Evolutionary conservation across 2,888 invertebrate genomes (phyloP), one percentile per base, ranked within the genome.

Genomic region (Petrophora chlorosata): DNA sequence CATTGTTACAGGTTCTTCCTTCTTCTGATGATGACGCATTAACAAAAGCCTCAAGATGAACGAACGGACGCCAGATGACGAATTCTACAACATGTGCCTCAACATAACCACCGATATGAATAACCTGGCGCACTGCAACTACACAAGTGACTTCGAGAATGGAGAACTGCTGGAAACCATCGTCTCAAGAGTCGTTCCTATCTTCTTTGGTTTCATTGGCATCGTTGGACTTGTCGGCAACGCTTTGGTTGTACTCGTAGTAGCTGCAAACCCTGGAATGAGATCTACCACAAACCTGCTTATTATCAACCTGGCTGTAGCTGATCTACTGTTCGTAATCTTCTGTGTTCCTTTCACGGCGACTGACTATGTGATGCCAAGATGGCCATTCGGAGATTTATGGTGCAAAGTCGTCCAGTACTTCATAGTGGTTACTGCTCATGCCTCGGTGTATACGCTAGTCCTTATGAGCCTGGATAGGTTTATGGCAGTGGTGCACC

Each of bases 291-390:
- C 98, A 34, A 98, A 98, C 80, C 92, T 97, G 29, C 92, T 98
- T 16, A 98, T 98, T 65, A 95, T 98, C 53, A 97, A 97, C 78
- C 86, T 98, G 53, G 97, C 98, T 2, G 92, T 97, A 15, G 97
- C 98, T 23, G 98, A 98, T 79, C 90, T 98, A 16, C 92, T 97
- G 16, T 98, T 98, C 81, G 96, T 98, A 28, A 93, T 97, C 40
- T 96, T 98, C 83, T 98, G 98, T 85, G 97, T 98, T 10, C 98
- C 98, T 0, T 97, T 97, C 82, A 98, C 98, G 0, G 98, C 97
- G 0, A 94, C 96, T 9, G 96, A 96, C 70, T 98, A 97, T 78
- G 95, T 96, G 0, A 88, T 97, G 72, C 94, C 95, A 3, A 92
- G 93, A 70, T 98, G 98, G 98, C 96, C 97, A 0, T 97, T 98